phyloP scores from a whole-genome alignment of 1,140 invertebrate genomes.

The Camponotus floridanus region DNA sequence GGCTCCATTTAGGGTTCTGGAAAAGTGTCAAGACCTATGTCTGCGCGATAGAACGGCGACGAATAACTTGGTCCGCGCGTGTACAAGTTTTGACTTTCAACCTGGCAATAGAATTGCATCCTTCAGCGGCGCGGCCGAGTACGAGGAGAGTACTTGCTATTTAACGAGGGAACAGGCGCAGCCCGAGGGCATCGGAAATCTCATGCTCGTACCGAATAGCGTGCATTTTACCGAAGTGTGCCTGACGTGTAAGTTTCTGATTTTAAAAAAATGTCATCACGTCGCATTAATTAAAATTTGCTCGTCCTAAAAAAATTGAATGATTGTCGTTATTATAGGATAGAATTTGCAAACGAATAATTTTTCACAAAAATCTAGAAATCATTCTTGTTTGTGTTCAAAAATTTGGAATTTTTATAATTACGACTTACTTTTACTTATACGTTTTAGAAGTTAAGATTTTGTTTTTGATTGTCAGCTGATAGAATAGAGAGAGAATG shows the following conservation, averaged over 20 bases:
- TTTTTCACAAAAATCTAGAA: not conserved
- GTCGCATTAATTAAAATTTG: conserved; percentile 16
- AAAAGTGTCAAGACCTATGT: conserved; percentile 95
- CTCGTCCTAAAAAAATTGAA: not conserved
- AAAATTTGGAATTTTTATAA: not conserved
- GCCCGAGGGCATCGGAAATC: conserved; percentile 94
- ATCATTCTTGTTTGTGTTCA: not conserved
- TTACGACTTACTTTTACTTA: not conserved
- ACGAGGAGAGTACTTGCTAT: conserved; percentile 96
- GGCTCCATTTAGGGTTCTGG: conserved; percentile 93
- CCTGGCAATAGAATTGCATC: conserved; percentile 94
- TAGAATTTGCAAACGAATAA: not conserved
- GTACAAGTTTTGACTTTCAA: conserved; percentile 96
- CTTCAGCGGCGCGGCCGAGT: conserved; percentile 93
- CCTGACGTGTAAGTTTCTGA: conserved; percentile 91
- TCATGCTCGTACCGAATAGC: conserved; percentile 94
- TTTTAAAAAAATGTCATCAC: not conserved
- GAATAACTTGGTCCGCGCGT: conserved; percentile 93
- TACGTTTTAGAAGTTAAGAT: not conserved
- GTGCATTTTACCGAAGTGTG: conserved; percentile 96
- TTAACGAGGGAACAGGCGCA: conserved; percentile 93
- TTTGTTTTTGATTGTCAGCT: conserved; percentile 86
- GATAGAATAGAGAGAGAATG: conserved; percentile 94
- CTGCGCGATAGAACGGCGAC: conserved; percentile 92
- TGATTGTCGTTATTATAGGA: not conserved